These are phyloP conservation scores for Muscicapa adusta DNA, from an alignment of 2,113 vertebrate genomes.

Conservation along the genomic window DNA sequence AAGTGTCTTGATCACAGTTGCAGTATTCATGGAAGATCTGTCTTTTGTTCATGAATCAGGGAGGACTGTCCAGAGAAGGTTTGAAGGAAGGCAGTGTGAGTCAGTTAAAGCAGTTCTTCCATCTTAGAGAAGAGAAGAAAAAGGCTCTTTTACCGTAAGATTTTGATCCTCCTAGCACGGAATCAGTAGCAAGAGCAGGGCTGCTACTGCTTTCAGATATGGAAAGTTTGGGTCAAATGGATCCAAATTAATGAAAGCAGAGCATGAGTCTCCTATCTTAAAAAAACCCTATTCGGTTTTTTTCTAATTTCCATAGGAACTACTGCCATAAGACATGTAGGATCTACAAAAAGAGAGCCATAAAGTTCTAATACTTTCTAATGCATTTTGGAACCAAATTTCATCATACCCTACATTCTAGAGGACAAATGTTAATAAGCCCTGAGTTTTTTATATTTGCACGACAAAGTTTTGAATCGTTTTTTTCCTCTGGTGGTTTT, in stretches of 20 bases:
- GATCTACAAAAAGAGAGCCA: background rate
- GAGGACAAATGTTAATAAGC: background rate
- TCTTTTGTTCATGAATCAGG: background rate
- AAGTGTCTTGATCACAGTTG: background rate
- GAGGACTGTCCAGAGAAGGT: background rate
- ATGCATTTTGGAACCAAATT: background rate
- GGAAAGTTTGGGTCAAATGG: background rate
- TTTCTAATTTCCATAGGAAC: background rate
- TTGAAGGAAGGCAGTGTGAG: background rate
- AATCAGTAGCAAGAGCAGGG: background rate
- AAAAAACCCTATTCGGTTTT: background rate
- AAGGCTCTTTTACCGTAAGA: background rate
- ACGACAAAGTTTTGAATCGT: background rate
- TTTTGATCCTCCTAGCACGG: background rate
- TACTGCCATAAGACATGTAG: background rate
- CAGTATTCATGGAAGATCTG: background rate
- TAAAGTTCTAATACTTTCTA: background rate
- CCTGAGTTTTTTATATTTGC: background rate
- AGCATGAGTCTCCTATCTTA: background rate
- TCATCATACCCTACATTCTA: background rate
- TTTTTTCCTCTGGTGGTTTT: background rate
- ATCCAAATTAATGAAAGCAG: background rate
- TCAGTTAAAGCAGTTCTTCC: background rate
- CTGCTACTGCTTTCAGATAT: background rate
- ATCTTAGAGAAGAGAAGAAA: constrained; percentile 3